Evolutionary conservation across 2,113 vertebrate genomes (phyloP).

Genomic region (Pangasianodon hypophthalmus): DNA sequence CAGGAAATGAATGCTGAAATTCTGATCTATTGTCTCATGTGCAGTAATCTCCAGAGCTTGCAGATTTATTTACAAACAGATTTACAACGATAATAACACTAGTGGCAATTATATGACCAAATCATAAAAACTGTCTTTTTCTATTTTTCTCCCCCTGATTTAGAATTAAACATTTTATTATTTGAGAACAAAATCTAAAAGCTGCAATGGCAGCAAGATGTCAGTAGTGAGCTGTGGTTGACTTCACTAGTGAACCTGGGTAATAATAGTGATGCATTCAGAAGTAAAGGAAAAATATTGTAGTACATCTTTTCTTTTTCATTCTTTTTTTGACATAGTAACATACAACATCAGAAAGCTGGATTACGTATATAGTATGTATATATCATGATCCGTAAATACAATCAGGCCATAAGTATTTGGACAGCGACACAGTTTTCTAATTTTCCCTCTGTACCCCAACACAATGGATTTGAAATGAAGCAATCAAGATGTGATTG

Average conservation of each 20-base stretch:
- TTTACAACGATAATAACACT: background rate
- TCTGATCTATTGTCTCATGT: background rate
- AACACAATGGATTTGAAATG: too few relatives aligned
- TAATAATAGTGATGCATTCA: background rate
- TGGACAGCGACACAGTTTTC: too few relatives aligned
- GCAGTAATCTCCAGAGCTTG: background rate
- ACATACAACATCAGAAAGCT: background rate
- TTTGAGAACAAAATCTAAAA: background rate
- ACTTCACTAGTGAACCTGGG: background rate
- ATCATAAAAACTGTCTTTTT: background rate
- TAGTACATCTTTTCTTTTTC: background rate
- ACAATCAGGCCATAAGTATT: too few relatives aligned
- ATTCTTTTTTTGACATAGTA: background rate
- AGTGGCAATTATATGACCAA: background rate
- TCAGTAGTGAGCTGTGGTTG: slow-evolving; percentile 41
- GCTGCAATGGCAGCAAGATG: slow-evolving; percentile 44
- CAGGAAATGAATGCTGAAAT: background rate
- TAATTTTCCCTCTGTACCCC: too few relatives aligned
- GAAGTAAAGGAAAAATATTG: background rate
- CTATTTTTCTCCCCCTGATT: background rate
- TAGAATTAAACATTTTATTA: background rate
- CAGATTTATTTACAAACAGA: background rate
- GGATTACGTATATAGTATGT: too few relatives aligned
- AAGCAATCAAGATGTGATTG: too few relatives aligned
- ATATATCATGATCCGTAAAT: background rate